These are phyloP conservation scores for Willisornis vidua DNA, from an alignment of 2,113 vertebrate genomes.

Conservation along the genomic window DNA sequence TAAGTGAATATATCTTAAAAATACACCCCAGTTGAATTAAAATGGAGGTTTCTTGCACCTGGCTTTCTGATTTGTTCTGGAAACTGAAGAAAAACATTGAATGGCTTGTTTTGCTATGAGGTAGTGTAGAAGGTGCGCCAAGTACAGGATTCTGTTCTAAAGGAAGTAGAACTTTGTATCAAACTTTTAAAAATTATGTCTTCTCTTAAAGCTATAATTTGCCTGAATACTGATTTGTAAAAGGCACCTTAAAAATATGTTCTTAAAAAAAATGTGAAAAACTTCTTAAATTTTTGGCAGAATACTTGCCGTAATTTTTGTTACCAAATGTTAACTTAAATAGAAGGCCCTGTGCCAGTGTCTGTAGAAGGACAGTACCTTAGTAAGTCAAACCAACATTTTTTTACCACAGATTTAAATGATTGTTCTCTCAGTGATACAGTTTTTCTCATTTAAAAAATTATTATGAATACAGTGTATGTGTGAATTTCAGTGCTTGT, in stretches of 20 bases:
- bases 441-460: neutral
- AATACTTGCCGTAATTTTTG: neutral
- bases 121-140: rapidly evolving
- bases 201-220: neutral
- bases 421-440: neutral
- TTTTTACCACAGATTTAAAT: neutral
- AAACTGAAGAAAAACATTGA: neutral
- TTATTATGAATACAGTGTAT: neutral
- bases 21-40: neutral
- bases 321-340: neutral
- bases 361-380: neutral
- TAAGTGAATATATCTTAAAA: neutral
- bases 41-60: neutral
- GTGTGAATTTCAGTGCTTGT: neutral
- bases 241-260: neutral
- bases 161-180: neutral
- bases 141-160: neutral
- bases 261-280: neutral
- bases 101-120: neutral
- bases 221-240: neutral
- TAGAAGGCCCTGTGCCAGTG: neutral
- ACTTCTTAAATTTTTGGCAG: neutral
- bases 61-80: neutral
- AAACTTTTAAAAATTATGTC: neutral
- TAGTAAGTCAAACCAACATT: neutral